phyloP scores from a whole-genome alignment of 1,140 invertebrate species.

The Ips typographus region DNA sequence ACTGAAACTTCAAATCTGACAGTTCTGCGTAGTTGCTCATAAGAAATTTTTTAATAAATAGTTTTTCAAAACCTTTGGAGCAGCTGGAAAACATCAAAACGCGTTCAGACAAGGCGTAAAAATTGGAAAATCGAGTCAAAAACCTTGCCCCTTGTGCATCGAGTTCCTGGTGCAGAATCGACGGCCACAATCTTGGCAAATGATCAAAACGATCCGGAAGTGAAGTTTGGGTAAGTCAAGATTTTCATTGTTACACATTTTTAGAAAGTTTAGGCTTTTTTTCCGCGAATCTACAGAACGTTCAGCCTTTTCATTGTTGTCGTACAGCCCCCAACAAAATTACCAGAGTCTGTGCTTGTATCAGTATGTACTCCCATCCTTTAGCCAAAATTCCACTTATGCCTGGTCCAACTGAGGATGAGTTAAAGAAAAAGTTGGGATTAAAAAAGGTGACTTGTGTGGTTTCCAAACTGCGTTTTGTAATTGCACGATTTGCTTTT shows the following conservation, averaged over 20 bases:
- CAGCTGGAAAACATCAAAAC: no score
- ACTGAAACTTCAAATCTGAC: no score
- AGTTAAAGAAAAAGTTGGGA: conserved; percentile 23
- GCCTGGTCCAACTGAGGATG: conserved; percentile 16
- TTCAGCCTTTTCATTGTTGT: neutral
- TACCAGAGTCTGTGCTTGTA: neutral
- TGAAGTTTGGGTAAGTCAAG: conserved; percentile 34
- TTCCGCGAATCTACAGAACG: neutral
- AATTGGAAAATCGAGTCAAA: no score
- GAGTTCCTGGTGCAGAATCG: no score
- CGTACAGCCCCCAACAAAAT: neutral
- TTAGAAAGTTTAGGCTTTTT: conserved; percentile 18
- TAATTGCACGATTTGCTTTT: neutral
- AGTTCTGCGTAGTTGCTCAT: no score
- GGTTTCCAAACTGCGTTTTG: neutral
- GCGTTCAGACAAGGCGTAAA: no score
- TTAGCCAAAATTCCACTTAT: conserved; percentile 26
- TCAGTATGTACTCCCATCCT: conserved; percentile 24
- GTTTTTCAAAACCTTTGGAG: no score
- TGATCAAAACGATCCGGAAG: conserved; percentile 29
- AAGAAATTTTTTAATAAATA: no score
- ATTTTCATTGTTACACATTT: conserved; percentile 30
- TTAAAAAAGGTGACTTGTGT: conserved; percentile 24
- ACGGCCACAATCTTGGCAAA: conserved; percentile 19
- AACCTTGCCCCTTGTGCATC: no score